Evolutionary conservation across 2,888 invertebrate species (phyloP).

Genomic region (Lamellibrachia columna): DNA sequence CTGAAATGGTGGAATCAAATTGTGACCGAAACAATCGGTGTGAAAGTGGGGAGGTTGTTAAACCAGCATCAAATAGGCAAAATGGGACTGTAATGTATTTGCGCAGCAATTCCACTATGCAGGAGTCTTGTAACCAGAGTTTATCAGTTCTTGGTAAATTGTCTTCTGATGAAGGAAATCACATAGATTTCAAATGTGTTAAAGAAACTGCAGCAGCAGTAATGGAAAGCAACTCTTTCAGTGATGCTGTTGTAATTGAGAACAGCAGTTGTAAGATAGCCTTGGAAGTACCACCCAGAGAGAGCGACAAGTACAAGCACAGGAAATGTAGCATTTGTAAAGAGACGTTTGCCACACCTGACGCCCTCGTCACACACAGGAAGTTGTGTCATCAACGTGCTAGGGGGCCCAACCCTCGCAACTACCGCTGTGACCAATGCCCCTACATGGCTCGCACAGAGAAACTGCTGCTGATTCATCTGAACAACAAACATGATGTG

Average conservation of each 20-base stretch:
- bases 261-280: not conserved
- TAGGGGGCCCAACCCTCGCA: constrained; percentile 16
- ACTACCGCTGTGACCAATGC: not conserved
- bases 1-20: not conserved
- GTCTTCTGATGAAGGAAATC: not conserved
- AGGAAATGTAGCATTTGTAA: not conserved
- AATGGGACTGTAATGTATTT: not conserved
- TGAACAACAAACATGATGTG: not conserved
- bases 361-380: not conserved
- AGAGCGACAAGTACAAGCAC: not conserved
- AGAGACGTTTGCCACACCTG: not conserved
- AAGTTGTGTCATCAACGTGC: not conserved
- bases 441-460: not conserved
- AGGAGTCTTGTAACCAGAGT: not conserved
- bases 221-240: not conserved
- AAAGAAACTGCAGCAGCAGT: not conserved
- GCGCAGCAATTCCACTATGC: not conserved
- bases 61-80: not conserved
- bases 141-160: not conserved
- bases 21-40: not conserved
- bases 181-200: not conserved
- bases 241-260: not conserved
- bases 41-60: not conserved
- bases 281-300: not conserved
- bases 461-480: not conserved